phyloP scores from a whole-genome alignment of 2,888 invertebrate species.

The Drosophila macrospina region DNA sequence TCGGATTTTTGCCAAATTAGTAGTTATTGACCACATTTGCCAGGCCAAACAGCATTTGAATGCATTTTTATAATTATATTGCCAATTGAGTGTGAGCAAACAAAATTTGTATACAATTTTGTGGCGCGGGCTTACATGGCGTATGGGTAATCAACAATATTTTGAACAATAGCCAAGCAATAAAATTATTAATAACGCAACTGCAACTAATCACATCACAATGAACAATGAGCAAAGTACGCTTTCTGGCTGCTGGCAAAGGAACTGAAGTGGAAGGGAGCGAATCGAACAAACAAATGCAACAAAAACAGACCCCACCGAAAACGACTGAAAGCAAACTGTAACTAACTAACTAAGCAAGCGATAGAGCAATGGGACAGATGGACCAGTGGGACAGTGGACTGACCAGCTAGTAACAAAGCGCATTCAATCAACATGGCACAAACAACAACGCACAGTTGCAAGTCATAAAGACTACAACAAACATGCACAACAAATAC shows the following conservation, averaged over 20 bases:
- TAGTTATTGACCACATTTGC: not conserved
- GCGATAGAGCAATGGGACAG: constrained; percentile 13
- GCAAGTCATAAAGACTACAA: constrained; percentile 77
- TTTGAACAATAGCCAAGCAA: constrained; percentile 49
- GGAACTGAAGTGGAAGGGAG: constrained; percentile 6
- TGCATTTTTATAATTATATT: not conserved
- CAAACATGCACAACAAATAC: constrained; percentile 60
- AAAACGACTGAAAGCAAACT: constrained; percentile 7
- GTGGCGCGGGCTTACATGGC: constrained; percentile 26
- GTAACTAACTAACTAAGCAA: constrained; percentile 19
- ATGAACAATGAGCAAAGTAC: constrained; percentile 52
- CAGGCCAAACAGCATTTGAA: not conserved
- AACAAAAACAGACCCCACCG: constrained; percentile 21
- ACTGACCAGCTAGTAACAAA: constrained; percentile 59
- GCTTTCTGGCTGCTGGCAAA: constrained; percentile 51
- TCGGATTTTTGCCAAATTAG: not conserved
- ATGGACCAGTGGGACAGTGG: constrained; percentile 15
- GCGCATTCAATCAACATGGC: constrained; percentile 75
- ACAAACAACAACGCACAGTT: constrained; percentile 67
- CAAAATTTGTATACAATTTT: constrained; percentile 5
- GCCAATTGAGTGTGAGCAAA: not conserved
- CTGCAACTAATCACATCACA: constrained; percentile 69
- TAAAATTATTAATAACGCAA: constrained; percentile 64
- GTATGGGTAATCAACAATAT: constrained; percentile 55
- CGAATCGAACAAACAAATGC: constrained; percentile 53